Conservation (phyloP, 2,113 vertebrate species). For the Pelecanus crispus region DNA sequence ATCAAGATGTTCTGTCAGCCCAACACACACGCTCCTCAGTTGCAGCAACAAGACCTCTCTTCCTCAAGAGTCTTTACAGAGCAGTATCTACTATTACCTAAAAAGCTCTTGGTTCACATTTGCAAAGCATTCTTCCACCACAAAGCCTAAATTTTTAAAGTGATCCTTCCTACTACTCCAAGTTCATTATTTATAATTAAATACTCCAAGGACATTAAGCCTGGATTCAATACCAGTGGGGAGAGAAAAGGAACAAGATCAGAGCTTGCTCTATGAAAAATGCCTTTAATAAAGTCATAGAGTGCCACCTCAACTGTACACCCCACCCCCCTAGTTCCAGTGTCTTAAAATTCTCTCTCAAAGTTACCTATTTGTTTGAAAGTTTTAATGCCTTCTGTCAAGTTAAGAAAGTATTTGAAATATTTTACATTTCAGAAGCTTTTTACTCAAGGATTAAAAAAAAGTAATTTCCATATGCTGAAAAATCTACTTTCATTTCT, state of each 20-base stretch:
- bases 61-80: background rate
- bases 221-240: background rate
- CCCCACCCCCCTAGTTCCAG: background rate
- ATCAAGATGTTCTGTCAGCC: fast-evolving
- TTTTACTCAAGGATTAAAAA: background rate
- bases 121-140: background rate
- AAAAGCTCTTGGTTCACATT: background rate
- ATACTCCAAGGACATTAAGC: background rate
- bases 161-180: background rate
- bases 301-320: background rate
- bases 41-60: background rate
- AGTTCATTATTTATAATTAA: background rate
- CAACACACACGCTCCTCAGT: fast-evolving
- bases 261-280: background rate
- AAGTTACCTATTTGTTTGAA: background rate
- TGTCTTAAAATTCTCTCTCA: background rate
- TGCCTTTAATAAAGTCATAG: background rate
- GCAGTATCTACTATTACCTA: background rate
- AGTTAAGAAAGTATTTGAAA: background rate
- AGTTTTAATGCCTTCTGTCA: background rate
- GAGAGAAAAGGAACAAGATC: background rate
- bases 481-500: background rate
- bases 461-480: background rate
- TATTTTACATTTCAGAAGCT: background rate
- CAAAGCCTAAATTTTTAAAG: background rate